Conservation (phyloP, 2,888 invertebrate species). For the Parnassius orleans region DNA sequence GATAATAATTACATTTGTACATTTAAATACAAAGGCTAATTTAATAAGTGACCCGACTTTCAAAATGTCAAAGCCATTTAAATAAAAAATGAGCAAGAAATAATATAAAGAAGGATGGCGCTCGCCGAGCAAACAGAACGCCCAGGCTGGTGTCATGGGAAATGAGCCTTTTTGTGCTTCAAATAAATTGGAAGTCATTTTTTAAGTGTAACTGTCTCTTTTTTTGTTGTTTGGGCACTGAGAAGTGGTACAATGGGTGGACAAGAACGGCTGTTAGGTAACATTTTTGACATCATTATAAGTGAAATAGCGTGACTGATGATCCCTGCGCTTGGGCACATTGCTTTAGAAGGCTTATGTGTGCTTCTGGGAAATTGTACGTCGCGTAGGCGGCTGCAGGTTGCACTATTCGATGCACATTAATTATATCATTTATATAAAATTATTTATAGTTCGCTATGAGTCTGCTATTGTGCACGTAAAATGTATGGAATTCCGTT, state of each 20-base stretch:
- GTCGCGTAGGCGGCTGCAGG: constrained; percentile 36
- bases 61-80: constrained; percentile 73
- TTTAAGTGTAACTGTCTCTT: constrained; percentile 58
- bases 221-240: constrained; percentile 65
- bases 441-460: constrained; percentile 24
- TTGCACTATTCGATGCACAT: background rate
- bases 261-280: constrained; percentile 75
- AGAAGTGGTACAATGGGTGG: constrained; percentile 74
- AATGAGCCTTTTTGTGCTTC: constrained; percentile 70
- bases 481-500: no score
- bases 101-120: constrained; percentile 68
- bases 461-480: background rate
- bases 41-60: constrained; percentile 77
- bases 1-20: constrained; percentile 73
- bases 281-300: constrained; percentile 81
- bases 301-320: constrained; percentile 76
- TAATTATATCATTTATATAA: constrained; percentile 2
- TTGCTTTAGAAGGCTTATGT: constrained; percentile 36
- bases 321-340: constrained; percentile 40
- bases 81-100: constrained; percentile 68
- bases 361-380: constrained; percentile 42
- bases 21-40: constrained; percentile 81
- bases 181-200: constrained; percentile 80
- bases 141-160: constrained; percentile 73
- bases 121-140: constrained; percentile 55